Evolutionary conservation across 1,140 invertebrate genomes (phyloP), one percentile per base, ranked within the genome.

Genomic region (Pseudomyrmex pallidus): DNA sequence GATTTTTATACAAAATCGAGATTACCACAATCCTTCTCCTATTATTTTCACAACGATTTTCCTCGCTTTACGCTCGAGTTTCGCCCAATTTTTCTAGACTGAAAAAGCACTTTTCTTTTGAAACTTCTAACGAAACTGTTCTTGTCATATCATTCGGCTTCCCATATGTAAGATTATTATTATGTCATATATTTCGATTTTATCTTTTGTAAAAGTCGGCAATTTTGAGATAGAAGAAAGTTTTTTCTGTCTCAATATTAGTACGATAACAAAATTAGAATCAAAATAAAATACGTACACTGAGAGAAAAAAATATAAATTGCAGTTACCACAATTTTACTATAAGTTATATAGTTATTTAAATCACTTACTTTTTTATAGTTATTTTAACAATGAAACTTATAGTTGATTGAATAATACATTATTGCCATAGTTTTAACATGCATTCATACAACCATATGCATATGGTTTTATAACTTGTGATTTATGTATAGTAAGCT

Each of bases 11-110:
- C 10, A 20, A 57, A 8, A 13, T 59, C 54, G 13, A 48, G 44
- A 78, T 80, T 25, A 61, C 44, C 15, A 35, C 44, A 68, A 50
- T 74, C 59, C n/a, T 35, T 54, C 2, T 7, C 17, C 20, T 1
- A 61, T 70, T n/a, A 80, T 70, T 70, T 70, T 68, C 17, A 35
- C 35, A 15, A 63, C 22, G 22, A 1, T 44, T 25, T 74, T 20
- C 22, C 56, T 0, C 4, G 35, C 15, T 52, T 54, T 64, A 54
- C 25, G n/a, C 61, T 15, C 25, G 17, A 35, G 13, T 44, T 13
- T 5, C 7, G 62, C 62, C 3, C 35, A 35, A 35, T 17, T 8
- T 13, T 64, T 4, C 25, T 15, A 46, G 20, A 35, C 25, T 10
- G 22, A 5, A 15, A 64, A 15, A 46, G 35, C 13, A 12, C 9